These are phyloP conservation scores for Porites lutea DNA, from an alignment of 64 coral and sea anemone species.

Conservation along the genomic window DNA sequence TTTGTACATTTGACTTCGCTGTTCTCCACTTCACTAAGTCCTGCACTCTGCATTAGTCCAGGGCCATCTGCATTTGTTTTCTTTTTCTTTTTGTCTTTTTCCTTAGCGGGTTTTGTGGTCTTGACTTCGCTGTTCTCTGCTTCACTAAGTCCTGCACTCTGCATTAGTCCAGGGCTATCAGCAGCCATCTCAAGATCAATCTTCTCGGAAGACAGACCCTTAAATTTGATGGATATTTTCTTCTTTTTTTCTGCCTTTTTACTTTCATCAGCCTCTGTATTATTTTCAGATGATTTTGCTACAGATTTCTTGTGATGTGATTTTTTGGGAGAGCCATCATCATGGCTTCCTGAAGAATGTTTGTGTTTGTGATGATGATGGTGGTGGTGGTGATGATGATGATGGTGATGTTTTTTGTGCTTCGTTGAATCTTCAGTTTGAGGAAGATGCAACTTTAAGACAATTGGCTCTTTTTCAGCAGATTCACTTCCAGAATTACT, in stretches of 20 bases:
- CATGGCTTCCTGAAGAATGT: slow-evolving; percentile 24
- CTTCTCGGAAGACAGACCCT: slow-evolving; percentile 31
- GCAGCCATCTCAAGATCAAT: slow-evolving; percentile 30
- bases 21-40: neutral
- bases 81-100: slow-evolving; percentile 48
- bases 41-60: neutral
- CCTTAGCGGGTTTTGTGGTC: neutral
- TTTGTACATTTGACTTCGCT: slow-evolving; percentile 1
- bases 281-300: neutral
- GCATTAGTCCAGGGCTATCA: neutral
- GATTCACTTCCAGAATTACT: neutral
- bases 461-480: slow-evolving; percentile 49
- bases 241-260: neutral
- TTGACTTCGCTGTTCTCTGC: neutral
- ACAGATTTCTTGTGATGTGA: slow-evolving; percentile 33
- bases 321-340: slow-evolving; percentile 19
- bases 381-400: slow-evolving; percentile 46
- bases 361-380: slow-evolving; percentile 64
- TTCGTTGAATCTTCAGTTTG: slow-evolving; percentile 40
- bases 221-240: slow-evolving; percentile 72
- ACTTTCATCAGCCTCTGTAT: slow-evolving; percentile 5
- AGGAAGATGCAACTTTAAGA: slow-evolving; percentile 69
- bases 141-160: neutral
- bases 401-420: slow-evolving; percentile 61
- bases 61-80: neutral